These are phyloP conservation scores for Plotosus lineatus DNA, from an alignment of 2,113 vertebrate genomes.

Conservation along the genomic window DNA sequence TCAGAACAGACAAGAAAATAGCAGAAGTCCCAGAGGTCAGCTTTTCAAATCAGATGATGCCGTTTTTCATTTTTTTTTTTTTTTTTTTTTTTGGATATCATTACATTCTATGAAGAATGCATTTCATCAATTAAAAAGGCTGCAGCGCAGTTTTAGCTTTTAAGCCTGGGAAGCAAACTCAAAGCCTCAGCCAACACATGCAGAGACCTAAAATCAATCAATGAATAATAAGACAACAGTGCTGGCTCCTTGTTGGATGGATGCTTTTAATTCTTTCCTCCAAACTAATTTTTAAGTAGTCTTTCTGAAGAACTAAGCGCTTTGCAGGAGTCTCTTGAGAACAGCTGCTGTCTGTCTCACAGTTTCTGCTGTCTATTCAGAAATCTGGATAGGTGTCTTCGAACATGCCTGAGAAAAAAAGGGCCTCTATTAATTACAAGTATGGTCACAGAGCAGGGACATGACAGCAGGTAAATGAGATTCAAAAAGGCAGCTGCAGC, in stretches of 20 bases:
- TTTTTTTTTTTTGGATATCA: constrained; percentile 47
- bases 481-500: constrained; percentile 57
- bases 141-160: constrained; percentile 26
- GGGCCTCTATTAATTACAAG: constrained; percentile 68
- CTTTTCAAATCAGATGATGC: constrained; percentile 27
- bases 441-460: constrained; percentile 55
- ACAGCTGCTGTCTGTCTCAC: constrained; percentile 53
- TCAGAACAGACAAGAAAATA: constrained; percentile 51
- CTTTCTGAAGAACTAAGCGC: constrained; percentile 49
- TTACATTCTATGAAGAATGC: constrained; percentile 49
- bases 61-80: constrained; percentile 21
- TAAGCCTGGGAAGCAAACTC: constrained; percentile 35
- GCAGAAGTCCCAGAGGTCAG: constrained; percentile 43
- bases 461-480: constrained; percentile 62
- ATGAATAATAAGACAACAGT: constrained; percentile 70
- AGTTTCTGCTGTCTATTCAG: constrained; percentile 42
- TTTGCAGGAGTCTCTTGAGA: constrained; percentile 45
- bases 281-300: constrained; percentile 57
- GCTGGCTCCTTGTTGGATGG: constrained; percentile 44
- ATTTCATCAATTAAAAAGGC: constrained; percentile 48
- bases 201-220: constrained; percentile 56
- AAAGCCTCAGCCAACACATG: constrained; percentile 45
- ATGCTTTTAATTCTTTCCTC: constrained; percentile 61
- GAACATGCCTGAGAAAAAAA: constrained; percentile 52
- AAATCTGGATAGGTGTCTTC: constrained; percentile 56